Evolutionary conservation across 2,888 invertebrate genomes (phyloP), one percentile per base, ranked within the genome.

Genomic region (Schizotus pectinicornis): DNA sequence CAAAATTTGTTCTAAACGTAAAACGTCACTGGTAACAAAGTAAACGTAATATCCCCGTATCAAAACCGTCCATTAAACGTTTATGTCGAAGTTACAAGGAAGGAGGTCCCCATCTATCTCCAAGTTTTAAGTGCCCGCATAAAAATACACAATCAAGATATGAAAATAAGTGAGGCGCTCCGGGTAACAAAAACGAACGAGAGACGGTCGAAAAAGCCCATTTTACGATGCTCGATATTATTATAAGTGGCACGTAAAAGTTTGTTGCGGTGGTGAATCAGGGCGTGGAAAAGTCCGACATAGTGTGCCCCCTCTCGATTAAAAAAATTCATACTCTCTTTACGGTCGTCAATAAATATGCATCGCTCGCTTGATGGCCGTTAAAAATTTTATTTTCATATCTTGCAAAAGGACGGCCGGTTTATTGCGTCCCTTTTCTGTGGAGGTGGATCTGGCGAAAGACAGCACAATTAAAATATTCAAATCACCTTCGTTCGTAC

Each of bases 381-480:
- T 39, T 39, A 39, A 39, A 39, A 39, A 39, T 39, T 39, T 39
- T 39, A 39, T 12, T 39, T 12, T 11, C 39, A 12, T 12, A 39
- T 39, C 39, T n/a, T 12, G 12, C 39, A 11, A 12, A 35, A 35
- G 11, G 36, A 35, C 36, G 36, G 6, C 2, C 36, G 11, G 9
- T 35, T 56, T 49, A 35, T 45, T 31, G 43, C 46, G 51, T 41
- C 54, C 46, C 46, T 53, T 62, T 59, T 56, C 55, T 59, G 60
- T 50, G 59, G 59, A 64, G 67, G 53, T 62, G 50, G 47, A 53
- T 50, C 37, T 43, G 55, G 59, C 55, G 60, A 62, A 59, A 63
- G 64, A 63, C 64, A 60, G 13, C 39, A 70, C 68, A 72, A 73
- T 73, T 73, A 73, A 73, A 73, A 72, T 72, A 73, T 72, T 73